Base-by-base conservation (phyloP, 2,113 vertebrate species). In the Urocolius indicus region DNA sequence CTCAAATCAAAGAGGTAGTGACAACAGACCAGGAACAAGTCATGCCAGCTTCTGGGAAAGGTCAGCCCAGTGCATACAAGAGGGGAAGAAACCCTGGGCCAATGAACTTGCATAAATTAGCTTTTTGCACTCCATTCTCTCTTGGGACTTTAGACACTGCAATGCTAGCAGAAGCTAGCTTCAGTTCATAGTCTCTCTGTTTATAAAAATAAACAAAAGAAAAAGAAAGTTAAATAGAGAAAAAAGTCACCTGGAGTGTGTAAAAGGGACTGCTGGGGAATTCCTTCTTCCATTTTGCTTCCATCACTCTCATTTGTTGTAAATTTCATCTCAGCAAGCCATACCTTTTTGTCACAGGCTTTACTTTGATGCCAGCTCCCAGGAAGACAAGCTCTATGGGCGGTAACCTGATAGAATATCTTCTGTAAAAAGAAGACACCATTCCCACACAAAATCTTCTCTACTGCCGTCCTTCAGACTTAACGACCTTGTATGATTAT, bases 41-140 rank as follows among this genome's bases (percentile, higher is more conserved):
- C 45, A 90, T 80, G n/a, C 15, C 45, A 86, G 30, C 30, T 84
- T 86, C 73, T 72, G 41, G 27, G 15, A 78, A 90, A 94, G 68
- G 83, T 93, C 58, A 11, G 48, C 62, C 32, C 26, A 34, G 19
- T 46, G 41, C 27, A 49, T n/a, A 65, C 30, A 65, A 29, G 23
- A 81, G 9, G 27, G 57, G 24, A 77, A 81, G 49, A 86, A 88
- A 87, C 61, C 18, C 45, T 65, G 45, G 83, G 57, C 55, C 61
- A 84, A 41, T 67, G 82, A 93, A 90, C 84, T 68, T 4, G 4
- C 38, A 62, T 86, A 67, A 90, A 96, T 92, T 76, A 92, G 66
- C 67, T 90, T 82, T 51, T 88, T 75, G 26, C 65, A 63, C 27
- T 91, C 18, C 7, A 5, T 58, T 87, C 19, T 8, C 18, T 52